Percentiles rank a stretch among this genome's conserved stretches.
Evolutionary conservation across 2,113 vertebrate species (phyloP).

Genomic region (Acinonyx jubatus): DNA sequence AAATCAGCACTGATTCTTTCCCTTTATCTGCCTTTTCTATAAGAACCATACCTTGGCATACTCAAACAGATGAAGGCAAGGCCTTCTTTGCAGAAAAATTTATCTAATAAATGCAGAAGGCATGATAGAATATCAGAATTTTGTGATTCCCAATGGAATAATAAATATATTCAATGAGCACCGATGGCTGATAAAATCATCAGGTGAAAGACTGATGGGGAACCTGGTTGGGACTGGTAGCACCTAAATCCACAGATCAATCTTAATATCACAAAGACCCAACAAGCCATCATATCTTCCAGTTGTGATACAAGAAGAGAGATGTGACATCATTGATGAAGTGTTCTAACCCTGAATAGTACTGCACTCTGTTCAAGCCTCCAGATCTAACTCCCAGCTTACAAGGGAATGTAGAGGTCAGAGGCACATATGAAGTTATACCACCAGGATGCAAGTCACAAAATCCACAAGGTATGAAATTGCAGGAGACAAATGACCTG

Average conservation of each 20-base stretch:
- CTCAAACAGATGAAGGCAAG: neutral
- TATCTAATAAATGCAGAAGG: neutral
- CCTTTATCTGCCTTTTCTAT: neutral
- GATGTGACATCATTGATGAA: rapidly evolving
- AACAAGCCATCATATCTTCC: neutral
- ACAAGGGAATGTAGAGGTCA: neutral
- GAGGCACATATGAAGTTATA: neutral
- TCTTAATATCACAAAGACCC: neutral
- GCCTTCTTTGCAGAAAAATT: neutral
- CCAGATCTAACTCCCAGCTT: neutral
- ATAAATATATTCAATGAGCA: neutral
- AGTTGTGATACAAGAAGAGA: neutral
- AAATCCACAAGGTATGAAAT: neutral
- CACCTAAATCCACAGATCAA: neutral
- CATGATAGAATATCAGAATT: neutral
- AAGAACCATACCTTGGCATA: neutral
- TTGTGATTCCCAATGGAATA: neutral
- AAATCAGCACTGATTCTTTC: neutral
- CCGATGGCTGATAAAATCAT: neutral
- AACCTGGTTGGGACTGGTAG: neutral
- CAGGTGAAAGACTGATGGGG: neutral
- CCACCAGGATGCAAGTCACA: neutral
- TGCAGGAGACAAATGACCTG: neutral
- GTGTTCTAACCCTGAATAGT: neutral
- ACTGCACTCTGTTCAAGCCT: neutral